phyloP scores from a whole-genome alignment of 2,113 vertebrate genomes.

The Sarotherodon lohbergeri region DNA sequence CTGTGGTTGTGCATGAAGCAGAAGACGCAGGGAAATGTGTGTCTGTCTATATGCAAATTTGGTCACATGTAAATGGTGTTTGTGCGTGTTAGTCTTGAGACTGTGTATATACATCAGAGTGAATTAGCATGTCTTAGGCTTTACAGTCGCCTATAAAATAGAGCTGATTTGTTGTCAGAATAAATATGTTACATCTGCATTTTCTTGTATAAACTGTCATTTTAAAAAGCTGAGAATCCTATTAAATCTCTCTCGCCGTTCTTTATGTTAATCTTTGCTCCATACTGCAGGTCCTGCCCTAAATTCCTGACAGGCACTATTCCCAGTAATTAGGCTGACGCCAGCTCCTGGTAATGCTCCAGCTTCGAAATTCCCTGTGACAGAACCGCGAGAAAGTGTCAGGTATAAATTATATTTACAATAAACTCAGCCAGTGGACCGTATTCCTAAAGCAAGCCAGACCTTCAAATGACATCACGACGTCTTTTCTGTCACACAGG shows the following conservation, averaged over 20 bases:
- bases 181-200: slow-evolving; percentile 9
- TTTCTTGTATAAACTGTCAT: slow-evolving; percentile 3
- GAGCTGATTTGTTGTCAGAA: slow-evolving; percentile 9
- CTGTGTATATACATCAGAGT: not conserved
- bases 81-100: not conserved
- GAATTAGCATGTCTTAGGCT: slow-evolving; percentile 24
- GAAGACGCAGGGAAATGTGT: not conserved
- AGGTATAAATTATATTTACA: slow-evolving; percentile 43
- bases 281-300: slow-evolving; percentile 52
- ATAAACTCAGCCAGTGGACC: slow-evolving; percentile 2
- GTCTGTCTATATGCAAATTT: not conserved
- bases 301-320: slow-evolving; percentile 70
- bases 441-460: slow-evolving; percentile 1
- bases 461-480: slow-evolving; percentile 4
- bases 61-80: not conserved
- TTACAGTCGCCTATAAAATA: slow-evolving; percentile 6
- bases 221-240: slow-evolving; percentile 31
- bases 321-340: slow-evolving; percentile 77
- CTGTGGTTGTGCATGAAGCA: not conserved
- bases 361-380: slow-evolving; percentile 59
- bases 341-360: slow-evolving; percentile 66
- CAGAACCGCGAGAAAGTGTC: slow-evolving; percentile 3
- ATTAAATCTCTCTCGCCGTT: slow-evolving; percentile 19
- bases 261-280: slow-evolving; percentile 37
- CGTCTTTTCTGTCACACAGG: not conserved